A percentile compares a stretch with the other conserved stretches of the same genome.
Conservation (phyloP, 2,797 vertebrate genomes). For the Poeciliopsis turneri region DNA sequence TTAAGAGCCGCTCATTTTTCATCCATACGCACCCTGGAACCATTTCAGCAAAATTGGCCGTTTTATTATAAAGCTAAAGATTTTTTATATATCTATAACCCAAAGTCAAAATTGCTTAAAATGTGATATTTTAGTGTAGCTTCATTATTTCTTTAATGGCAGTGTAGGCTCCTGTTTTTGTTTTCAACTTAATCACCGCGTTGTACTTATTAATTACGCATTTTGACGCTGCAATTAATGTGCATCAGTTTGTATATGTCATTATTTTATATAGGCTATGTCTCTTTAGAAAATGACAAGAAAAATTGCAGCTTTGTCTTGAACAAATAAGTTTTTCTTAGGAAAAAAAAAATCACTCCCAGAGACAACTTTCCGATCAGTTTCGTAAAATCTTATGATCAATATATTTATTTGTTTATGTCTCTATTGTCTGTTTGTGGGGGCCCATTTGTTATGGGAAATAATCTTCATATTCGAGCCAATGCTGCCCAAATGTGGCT, state of each 20-base stretch:
- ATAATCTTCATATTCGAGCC: neutral
- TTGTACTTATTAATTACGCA: neutral
- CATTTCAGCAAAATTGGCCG: conserved; percentile 4
- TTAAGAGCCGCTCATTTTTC: conserved; percentile 22
- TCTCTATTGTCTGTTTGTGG: neutral
- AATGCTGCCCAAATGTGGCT: neutral
- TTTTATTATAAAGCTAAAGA: conserved; percentile 6
- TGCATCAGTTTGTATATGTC: neutral
- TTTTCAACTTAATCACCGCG: neutral
- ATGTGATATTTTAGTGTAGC: neutral
- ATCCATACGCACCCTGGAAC: conserved; percentile 14
- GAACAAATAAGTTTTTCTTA: neutral
- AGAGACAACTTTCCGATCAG: neutral
- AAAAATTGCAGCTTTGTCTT: neutral
- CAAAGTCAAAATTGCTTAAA: neutral
- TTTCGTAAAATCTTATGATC: neutral
- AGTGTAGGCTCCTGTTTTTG: neutral
- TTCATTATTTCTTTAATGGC: neutral
- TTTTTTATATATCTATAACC: no score
- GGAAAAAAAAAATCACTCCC: neutral
- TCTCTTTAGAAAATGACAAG: neutral
- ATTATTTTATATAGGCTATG: neutral
- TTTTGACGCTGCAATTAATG: neutral
- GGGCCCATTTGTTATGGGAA: neutral
- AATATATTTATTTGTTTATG: no score